phyloP scores from a whole-genome alignment of 2,113 vertebrate genomes.

The Irena cyanogastra region DNA sequence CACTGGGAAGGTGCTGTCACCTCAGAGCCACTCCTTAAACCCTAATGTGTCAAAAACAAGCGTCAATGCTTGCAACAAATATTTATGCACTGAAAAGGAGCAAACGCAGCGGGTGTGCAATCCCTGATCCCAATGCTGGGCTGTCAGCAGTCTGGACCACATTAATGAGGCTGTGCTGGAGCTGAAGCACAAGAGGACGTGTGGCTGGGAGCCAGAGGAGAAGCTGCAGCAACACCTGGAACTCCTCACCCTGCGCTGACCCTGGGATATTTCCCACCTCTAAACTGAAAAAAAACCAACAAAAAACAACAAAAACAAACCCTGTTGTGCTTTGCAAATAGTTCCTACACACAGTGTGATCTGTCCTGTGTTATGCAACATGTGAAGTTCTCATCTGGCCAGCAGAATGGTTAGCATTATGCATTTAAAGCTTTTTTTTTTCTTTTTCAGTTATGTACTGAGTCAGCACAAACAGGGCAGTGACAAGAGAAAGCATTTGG shows the following conservation, averaged over 20 bases:
- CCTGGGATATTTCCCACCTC: background rate
- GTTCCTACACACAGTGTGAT: background rate
- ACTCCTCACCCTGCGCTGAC: background rate
- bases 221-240: background rate
- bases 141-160: background rate
- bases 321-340: background rate
- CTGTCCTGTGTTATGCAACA: background rate
- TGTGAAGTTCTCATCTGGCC: background rate
- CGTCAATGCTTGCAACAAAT: background rate
- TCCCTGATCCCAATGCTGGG: background rate
- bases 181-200: fast-evolving
- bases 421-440: background rate
- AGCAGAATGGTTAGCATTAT: background rate
- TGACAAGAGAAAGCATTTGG: background rate
- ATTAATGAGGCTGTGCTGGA: background rate
- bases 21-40: background rate
- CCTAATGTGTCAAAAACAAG: background rate
- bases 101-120: background rate
- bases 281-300: background rate
- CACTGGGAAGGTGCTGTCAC: background rate
- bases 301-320: background rate
- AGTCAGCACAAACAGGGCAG: conserved; percentile 26
- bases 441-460: background rate
- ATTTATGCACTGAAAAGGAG: background rate
- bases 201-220: background rate